Base-by-base conservation (phyloP, 2,113 vertebrate species). In the Urocitellus parryii region DNA sequence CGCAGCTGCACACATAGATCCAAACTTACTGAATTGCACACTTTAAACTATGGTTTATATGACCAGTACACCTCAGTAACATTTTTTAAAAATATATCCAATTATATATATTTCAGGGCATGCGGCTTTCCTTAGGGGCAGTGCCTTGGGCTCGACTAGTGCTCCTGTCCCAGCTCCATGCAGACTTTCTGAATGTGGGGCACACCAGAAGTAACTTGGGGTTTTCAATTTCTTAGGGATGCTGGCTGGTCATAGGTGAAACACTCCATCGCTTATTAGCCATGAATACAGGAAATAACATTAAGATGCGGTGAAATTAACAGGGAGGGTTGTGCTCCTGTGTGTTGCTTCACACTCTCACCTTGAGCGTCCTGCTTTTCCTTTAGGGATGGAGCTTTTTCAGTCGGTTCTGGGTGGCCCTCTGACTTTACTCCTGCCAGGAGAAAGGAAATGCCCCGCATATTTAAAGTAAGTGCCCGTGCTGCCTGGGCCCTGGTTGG, bases 351-450 rank as follows among this genome's bases (percentile, higher is more conserved):
- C n/a, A 42, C 9, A 37, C 56, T 51, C 68, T 67, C 72, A 81
- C n/a, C 84, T 77, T 63, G 73, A 89, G 91, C 92, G 12, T 95
- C 93, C 96, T 45, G 94, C 90, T 77, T 97, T 77, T 98, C 63
- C 63, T 72, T 13, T 98, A 99, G 99, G 98, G 99, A 99, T 91
- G 99, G 99, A 97, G 99, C 99, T 96, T 99, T 99, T 97, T 99
- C 99, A 4, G 99, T 99, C 95, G 99, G 99, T 95, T 99, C 99
- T 5, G 99, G 99, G 89, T 96, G 99, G 98, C 99, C 99, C 70
- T 99, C 99, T 12, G 99, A 99, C 95, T 99, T 99, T 97, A 99
- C 99, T 98, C 99, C 99, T 58, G 99, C 99, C 95, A 99, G 98
- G 97, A 98, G 99, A 97, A 99, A 99, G 98, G 99, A 99, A 95